These are phyloP conservation scores for Nannobrachium achirus DNA, from an alignment of 2,113 vertebrate genomes.

Conservation along the genomic window DNA sequence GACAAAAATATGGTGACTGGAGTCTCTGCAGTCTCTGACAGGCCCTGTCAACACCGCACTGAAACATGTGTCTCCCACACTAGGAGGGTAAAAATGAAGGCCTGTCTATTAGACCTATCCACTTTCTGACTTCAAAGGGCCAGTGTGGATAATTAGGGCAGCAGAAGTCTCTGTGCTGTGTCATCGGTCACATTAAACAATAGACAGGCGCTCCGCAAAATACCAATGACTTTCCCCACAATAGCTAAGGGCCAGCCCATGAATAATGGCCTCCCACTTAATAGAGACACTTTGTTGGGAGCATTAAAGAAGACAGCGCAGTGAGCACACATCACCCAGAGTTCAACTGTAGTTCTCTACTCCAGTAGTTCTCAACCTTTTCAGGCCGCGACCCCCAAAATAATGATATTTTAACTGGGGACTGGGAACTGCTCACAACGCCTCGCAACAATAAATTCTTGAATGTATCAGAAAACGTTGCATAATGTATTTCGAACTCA, in stretches of 20 bases:
- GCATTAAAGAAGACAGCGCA: conserved; percentile 8
- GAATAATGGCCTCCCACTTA: conserved; percentile 41
- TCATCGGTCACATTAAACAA: conserved; percentile 65
- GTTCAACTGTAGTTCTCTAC: background rate
- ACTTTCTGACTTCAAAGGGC: conserved; percentile 44
- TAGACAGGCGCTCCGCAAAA: conserved; percentile 51
- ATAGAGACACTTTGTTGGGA: conserved; percentile 42
- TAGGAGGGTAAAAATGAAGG: background rate
- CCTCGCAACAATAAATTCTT: no score
- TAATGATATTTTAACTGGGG: no score
- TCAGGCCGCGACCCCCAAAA: no score
- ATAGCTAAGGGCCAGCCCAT: conserved; percentile 31
- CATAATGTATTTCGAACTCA: no score
- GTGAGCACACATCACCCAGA: background rate
- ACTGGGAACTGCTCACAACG: no score
- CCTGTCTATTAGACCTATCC: conserved; percentile 36
- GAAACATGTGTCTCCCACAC: conserved; percentile 62
- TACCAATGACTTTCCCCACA: conserved; percentile 39
- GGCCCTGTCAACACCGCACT: conserved; percentile 57
- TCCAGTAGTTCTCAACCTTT: no score
- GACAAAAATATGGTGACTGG: conserved; percentile 44
- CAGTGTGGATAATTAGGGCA: conserved; percentile 59
- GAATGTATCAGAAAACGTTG: no score
- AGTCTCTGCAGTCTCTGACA: conserved; percentile 12
- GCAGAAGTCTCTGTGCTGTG: conserved; percentile 37